A percentile compares a stretch with the other conserved stretches of the same genome.
Evolutionary conservation across 2,888 invertebrate genomes (phyloP).

Genomic region (Amphipoea lucens): DNA sequence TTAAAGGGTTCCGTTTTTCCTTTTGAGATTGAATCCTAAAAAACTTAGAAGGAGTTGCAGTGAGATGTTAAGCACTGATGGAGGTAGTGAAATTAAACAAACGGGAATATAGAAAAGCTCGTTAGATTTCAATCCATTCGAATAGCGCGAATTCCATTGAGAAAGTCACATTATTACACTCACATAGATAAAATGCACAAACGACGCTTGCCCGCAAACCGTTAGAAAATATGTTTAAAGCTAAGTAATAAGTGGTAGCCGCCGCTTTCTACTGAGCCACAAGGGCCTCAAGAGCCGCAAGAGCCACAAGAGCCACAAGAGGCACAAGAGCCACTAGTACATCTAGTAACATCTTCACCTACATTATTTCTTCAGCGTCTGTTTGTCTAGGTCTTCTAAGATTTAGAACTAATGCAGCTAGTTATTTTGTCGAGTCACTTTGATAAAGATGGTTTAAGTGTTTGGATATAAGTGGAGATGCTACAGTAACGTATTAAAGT

Average conservation of each 20-base stretch:
- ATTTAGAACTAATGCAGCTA: background rate
- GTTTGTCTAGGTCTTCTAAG: background rate
- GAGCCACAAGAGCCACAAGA: background rate
- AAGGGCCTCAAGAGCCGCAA: background rate
- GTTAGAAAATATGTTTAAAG: conserved; percentile 43
- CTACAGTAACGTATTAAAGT: background rate
- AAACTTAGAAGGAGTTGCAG: background rate
- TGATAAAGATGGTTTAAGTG: no score
- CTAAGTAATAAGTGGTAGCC: conserved; percentile 1
- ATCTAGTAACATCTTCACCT: conserved; percentile 19
- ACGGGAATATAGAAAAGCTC: conserved; percentile 2
- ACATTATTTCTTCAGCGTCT: background rate
- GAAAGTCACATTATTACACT: conserved; percentile 37
- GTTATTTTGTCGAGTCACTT: background rate
- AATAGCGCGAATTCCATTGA: background rate
- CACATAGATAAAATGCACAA: conserved; percentile 20
- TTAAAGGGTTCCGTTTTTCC: background rate
- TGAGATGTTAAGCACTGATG: background rate
- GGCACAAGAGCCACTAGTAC: background rate
- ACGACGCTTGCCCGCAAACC: conserved; percentile 40
- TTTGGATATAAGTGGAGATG: background rate
- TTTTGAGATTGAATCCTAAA: background rate
- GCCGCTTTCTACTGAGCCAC: conserved; percentile 21
- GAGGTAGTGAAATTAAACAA: background rate
- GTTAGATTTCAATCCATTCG: conserved; percentile 9